These are phyloP conservation scores for Mesorhabditis sp. DNA, from an alignment of 2,888 invertebrate species.

Conservation along the genomic window DNA sequence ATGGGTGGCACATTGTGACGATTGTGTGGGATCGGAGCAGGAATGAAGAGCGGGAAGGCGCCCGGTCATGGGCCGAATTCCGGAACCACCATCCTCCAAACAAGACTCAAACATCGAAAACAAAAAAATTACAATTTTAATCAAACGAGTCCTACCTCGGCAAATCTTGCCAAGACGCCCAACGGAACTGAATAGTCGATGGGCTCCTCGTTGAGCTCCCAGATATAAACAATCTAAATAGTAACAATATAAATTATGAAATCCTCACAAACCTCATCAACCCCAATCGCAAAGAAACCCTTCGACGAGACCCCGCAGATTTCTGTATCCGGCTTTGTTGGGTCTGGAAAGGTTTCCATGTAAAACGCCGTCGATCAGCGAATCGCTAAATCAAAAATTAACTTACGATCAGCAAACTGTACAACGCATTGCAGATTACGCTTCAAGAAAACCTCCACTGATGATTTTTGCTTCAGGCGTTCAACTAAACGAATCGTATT, in stretches of 20 bases:
- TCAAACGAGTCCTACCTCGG: conserved; percentile 13
- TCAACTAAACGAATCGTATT: conserved; percentile 5
- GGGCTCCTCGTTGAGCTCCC: conserved; percentile 17
- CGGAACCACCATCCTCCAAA: conserved; percentile 24
- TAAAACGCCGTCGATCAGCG: conserved; percentile 12
- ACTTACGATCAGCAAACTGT: conserved; percentile 19
- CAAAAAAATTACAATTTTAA: neutral
- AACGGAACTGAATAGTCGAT: conserved; percentile 13
- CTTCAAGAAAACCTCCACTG: conserved; percentile 22
- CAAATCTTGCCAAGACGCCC: conserved; percentile 23
- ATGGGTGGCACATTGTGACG: conserved; percentile 23
- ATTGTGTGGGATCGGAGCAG: conserved; percentile 9
- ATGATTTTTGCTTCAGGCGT: conserved; percentile 15
- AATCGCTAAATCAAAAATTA: conserved; percentile 7
- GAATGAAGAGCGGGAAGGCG: conserved; percentile 24
- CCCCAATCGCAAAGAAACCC: conserved; percentile 32
- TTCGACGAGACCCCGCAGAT: conserved; percentile 22
- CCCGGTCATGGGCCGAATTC: conserved; percentile 22
- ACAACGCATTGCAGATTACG: conserved; percentile 25
- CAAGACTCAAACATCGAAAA: conserved; percentile 23
- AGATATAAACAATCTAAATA: conserved; percentile 19
- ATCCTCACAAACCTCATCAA: conserved; percentile 30
- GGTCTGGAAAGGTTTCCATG: neutral
- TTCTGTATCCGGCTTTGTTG: neutral
- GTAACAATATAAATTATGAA: neutral